Evolutionary conservation across 2,113 vertebrate species (phyloP).

Genomic region (Campylorhamphus procurvoides): DNA sequence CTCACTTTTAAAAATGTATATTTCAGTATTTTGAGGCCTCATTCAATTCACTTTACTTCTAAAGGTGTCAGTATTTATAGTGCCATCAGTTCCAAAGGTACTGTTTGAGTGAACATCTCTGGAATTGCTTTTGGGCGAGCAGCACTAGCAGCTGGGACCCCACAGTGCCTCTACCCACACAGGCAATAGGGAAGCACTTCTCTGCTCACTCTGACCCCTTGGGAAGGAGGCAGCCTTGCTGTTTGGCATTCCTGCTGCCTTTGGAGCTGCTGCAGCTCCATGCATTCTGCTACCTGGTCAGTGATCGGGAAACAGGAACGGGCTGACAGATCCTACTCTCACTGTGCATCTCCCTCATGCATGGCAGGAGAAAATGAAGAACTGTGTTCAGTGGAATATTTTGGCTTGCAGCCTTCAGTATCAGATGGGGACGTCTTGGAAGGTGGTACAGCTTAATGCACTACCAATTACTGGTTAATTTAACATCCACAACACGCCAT

Average conservation of each 20-base stretch:
- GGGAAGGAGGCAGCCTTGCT: background rate
- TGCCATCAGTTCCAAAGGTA: background rate
- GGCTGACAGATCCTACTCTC: background rate
- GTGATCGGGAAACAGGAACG: background rate
- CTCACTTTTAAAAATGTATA: background rate
- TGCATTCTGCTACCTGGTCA: background rate
- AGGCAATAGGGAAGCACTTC: rapidly evolving
- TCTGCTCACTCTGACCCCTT: background rate
- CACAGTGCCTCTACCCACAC: background rate
- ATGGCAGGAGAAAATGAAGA: background rate
- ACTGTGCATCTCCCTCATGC: background rate
- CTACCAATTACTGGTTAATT: background rate
- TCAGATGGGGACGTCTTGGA: background rate
- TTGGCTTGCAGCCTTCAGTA: background rate
- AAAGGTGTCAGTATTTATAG: background rate
- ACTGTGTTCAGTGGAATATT: background rate
- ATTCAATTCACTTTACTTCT: background rate
- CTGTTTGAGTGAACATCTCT: background rate
- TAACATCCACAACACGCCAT: background rate
- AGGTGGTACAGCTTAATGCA: background rate
- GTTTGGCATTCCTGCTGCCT: background rate
- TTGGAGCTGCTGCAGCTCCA: background rate
- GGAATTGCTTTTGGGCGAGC: background rate
- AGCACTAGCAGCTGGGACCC: background rate
- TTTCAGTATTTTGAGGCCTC: background rate